Evolutionary conservation across 2,888 invertebrate genomes (phyloP), one percentile per base, ranked within the genome.

Genomic region (Cryptophagus acutangulus): DNA sequence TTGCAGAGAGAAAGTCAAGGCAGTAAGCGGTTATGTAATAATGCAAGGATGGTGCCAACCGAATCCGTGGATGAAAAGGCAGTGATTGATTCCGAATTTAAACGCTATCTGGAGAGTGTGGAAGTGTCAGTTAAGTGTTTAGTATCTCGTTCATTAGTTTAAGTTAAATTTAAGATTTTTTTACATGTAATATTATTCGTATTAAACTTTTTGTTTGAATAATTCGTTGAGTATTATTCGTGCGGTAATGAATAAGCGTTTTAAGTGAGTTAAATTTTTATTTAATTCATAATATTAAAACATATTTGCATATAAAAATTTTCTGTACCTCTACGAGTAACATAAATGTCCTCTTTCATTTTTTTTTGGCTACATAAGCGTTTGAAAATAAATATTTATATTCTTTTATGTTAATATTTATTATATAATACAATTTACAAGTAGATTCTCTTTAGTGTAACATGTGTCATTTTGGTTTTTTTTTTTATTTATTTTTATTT

Each of bases 231-330:
- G n/a, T n/a, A n/a, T n/a, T n/a, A n/a, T n/a, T n/a, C n/a, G n/a
- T n/a, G n/a, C n/a, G n/a, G n/a, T n/a, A n/a, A n/a, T n/a, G n/a
- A n/a, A n/a, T 15, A 31, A 12, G 14, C n/a, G 14, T 15, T 31
- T 10, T 31, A 31, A 16, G 33, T 33, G 15, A 33, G 33, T 33
- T n/a, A n/a, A 14, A 25, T 36, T 38, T 50, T 52, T 52, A 45
- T 45, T 50, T 41, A 38, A 41, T 46, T 51, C 45, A 46, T 48
- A 52, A 50, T 50, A 48, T 52, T 52, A 50, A 50, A 52, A 52
- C 52, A 54, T 51, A 49, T 53, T 50, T 48, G 52, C 50, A 51
- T 58, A 58, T 58, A 58, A 57, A 58, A 58, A 55, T 56, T 49
- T n/a, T 53, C 51, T 48, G 47, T 53, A 51, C 52, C 54, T 26